These are phyloP conservation scores for Tupiocoris notatus DNA, from an alignment of 2,888 invertebrate species.

Conservation along the genomic window DNA sequence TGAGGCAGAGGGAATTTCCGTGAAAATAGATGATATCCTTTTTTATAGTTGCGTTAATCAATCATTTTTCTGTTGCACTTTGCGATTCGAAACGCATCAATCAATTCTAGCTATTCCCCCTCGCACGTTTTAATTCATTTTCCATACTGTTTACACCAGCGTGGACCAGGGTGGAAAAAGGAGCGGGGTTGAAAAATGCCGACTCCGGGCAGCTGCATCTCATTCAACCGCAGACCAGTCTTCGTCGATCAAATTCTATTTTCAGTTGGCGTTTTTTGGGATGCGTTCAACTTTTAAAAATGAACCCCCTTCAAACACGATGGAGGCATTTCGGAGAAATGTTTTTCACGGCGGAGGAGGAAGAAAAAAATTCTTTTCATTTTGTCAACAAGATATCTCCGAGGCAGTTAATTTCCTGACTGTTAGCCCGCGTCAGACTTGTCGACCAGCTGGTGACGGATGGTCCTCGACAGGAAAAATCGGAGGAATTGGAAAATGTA, in stretches of 20 bases:
- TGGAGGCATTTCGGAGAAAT: constrained; percentile 14
- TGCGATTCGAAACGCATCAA: no score
- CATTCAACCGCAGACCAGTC: neutral
- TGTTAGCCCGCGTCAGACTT: neutral
- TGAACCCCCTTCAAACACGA: constrained; percentile 2
- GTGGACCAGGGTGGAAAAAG: no score
- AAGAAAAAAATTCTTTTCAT: neutral
- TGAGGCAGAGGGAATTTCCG: no score
- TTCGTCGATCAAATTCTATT: neutral
- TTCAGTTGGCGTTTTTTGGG: constrained; percentile 14
- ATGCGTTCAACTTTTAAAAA: constrained; percentile 35
- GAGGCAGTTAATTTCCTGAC: neutral
- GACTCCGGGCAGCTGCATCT: neutral
- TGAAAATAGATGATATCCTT: no score
- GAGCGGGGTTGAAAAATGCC: neutral
- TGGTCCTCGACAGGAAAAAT: neutral
- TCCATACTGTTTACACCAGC: no score
- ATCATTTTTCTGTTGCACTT: no score
- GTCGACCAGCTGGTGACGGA: neutral
- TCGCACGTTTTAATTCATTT: no score
- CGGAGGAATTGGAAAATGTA: neutral
- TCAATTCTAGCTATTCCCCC: no score
- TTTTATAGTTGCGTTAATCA: no score
- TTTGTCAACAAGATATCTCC: neutral
- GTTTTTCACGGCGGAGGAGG: no score